A percentile compares a stretch with the other conserved stretches of the same genome.
Evolutionary conservation across 2,888 invertebrate genomes (phyloP).

Genomic region (Synergus itoensis): DNA sequence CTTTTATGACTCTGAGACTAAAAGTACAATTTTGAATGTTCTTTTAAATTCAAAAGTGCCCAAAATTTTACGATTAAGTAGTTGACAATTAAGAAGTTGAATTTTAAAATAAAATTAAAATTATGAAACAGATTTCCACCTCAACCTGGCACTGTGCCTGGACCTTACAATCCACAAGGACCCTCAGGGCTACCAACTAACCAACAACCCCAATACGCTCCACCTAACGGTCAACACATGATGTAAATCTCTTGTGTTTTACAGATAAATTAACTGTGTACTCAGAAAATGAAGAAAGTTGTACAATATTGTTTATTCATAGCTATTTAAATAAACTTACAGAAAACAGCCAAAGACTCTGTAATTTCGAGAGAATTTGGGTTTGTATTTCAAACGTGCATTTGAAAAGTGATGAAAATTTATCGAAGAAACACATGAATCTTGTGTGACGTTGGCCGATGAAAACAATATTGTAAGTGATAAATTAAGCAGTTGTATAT

Average conservation of each 20-base stretch:
- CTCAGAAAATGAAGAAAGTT: conserved; percentile 54
- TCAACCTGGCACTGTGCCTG: conserved; percentile 63
- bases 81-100: not conserved
- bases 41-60: not conserved
- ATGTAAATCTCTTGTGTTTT: conserved; percentile 63
- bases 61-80: not conserved
- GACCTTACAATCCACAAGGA: conserved; percentile 67
- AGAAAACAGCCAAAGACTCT: conserved; percentile 67
- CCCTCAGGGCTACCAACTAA: conserved; percentile 63
- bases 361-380: conserved; percentile 58
- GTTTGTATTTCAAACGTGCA: not conserved
- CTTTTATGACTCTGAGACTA: no score
- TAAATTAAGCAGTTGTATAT: conserved; percentile 25
- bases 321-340: conserved; percentile 66
- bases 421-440: not conserved
- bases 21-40: not conserved
- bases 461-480: not conserved
- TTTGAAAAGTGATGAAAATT: conserved; percentile 16
- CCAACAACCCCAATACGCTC: conserved; percentile 71
- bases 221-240: conserved; percentile 74
- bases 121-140: conserved; percentile 65
- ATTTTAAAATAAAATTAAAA: not conserved
- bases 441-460: conserved; percentile 1
- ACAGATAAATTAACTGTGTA: conserved; percentile 25
- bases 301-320: conserved; percentile 69